phyloP scores from a whole-genome alignment of 2,888 invertebrate genomes.

The Diarsia dahlii region DNA sequence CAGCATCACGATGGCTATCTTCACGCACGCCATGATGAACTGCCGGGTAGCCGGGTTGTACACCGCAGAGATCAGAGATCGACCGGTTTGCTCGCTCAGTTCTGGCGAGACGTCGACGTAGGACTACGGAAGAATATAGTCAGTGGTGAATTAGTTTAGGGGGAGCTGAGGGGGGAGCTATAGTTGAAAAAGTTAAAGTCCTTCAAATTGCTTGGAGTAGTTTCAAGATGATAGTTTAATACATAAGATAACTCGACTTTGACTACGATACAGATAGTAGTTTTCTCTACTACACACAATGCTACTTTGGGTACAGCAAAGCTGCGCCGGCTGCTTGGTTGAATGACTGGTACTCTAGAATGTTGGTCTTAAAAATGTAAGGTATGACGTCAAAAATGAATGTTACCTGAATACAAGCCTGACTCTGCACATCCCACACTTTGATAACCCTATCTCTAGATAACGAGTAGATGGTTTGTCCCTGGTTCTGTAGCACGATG shows the following conservation, averaged over 20 bases:
- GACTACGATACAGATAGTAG: no score
- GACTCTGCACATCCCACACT: conserved; percentile 94
- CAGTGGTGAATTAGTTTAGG: not conserved
- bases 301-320: no score
- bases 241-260: no score
- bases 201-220: not conserved
- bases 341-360: not conserved
- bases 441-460: conserved; percentile 93
- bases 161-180: not conserved
- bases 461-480: conserved; percentile 93
- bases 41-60: conserved; percentile 93
- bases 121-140: conserved; percentile 83
- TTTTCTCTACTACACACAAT: no score
- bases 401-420: conserved; percentile 92
- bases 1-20: conserved; percentile 92
- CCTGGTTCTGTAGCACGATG: conserved; percentile 92
- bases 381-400: not conserved
- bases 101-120: conserved; percentile 92
- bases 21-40: conserved; percentile 92
- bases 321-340: no score
- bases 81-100: conserved; percentile 91
- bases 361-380: not conserved
- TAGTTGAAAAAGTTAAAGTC: not conserved
- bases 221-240: not conserved
- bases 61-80: conserved; percentile 90